These are phyloP conservation scores for Exocentrus adspersus DNA, from an alignment of 2,888 invertebrate genomes.

Conservation along the genomic window DNA sequence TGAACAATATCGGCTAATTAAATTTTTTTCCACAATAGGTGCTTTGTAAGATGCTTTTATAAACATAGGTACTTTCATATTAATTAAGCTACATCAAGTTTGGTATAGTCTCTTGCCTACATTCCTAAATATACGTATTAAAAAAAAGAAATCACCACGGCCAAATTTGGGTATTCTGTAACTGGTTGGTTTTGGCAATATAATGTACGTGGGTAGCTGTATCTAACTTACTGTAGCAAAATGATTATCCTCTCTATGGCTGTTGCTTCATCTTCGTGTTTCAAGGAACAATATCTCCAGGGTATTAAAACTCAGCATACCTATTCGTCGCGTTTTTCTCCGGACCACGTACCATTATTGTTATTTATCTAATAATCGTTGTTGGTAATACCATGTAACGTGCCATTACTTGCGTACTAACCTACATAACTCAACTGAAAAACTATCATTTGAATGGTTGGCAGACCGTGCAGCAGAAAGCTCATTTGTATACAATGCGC, in stretches of 20 bases:
- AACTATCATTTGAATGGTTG: conserved; percentile 29
- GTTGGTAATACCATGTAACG: conserved; percentile 32
- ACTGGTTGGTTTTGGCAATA: too few species aligned
- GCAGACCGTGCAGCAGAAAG: conserved; percentile 27
- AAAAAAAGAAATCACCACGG: too few species aligned
- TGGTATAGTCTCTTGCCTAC: too few species aligned
- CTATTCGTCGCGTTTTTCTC: conserved; percentile 11
- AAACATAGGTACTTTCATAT: too few species aligned
- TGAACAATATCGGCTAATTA: conserved; percentile 22
- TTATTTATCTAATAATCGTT: conserved; percentile 32
- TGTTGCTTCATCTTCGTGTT: too few species aligned
- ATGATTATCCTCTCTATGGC: too few species aligned
- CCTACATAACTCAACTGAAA: conserved; percentile 31
- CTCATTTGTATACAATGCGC: conserved; percentile 37
- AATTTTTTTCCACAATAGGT: neutral
- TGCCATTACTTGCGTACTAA: conserved; percentile 37
- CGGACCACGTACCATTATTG: conserved; percentile 23
- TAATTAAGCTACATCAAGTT: too few species aligned
- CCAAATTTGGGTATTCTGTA: too few species aligned
- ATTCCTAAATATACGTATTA: too few species aligned
- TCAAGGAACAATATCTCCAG: conserved; percentile 3
- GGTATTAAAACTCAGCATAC: conserved; percentile 25
- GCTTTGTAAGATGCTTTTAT: too few species aligned
- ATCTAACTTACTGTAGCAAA: too few species aligned
- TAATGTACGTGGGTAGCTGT: too few species aligned